A percentile compares a stretch with the other conserved stretches of the same genome.
Evolutionary conservation across 64 coral and sea anemone species (phyloP).

Genomic region (Exaiptasia diaphana): DNA sequence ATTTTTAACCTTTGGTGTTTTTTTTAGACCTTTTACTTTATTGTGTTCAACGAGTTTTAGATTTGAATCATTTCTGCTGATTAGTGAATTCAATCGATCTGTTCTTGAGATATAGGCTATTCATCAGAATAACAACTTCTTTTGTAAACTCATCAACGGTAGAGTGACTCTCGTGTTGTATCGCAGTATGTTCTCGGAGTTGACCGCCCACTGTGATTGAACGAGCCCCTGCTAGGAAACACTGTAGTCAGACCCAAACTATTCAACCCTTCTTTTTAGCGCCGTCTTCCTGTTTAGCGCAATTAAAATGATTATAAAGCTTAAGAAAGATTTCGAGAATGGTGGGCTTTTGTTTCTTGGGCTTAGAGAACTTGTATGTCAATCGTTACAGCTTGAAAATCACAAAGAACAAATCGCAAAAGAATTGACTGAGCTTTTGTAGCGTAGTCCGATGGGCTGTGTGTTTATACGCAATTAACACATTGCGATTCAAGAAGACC

Average conservation of each 20-base stretch:
- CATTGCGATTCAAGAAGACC: background rate
- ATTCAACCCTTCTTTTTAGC: background rate
- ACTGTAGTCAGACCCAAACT: background rate
- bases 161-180: background rate
- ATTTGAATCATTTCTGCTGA: background rate
- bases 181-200: background rate
- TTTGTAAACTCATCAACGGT: background rate
- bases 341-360: background rate
- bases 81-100: background rate
- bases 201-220: background rate
- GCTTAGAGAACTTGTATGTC: background rate
- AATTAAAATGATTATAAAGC: background rate
- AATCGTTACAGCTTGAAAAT: background rate
- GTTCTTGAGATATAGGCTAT: background rate
- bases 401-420: background rate
- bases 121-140: conserved; percentile 4
- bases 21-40: background rate
- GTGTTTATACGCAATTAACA: conserved; percentile 15
- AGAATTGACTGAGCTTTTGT: background rate
- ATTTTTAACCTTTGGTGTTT: background rate
- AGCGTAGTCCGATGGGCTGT: background rate
- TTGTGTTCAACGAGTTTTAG: background rate
- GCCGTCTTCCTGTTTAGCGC: background rate
- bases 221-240: background rate
- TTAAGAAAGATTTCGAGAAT: background rate